Conservation (phyloP, 2,797 vertebrate genomes). For the Synanceia verrucosa region DNA sequence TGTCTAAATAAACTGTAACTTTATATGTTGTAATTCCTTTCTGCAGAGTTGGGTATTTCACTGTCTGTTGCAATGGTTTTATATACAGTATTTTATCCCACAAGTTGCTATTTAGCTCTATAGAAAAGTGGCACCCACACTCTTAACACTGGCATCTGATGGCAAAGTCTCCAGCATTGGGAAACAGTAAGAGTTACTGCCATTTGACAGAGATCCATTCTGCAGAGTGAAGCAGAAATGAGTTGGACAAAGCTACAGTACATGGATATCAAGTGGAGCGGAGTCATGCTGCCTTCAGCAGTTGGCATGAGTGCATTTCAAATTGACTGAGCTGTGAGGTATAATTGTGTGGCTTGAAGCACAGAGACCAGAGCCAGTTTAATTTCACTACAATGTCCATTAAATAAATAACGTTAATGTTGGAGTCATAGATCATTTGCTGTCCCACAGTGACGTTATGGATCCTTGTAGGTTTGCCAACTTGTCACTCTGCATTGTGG, state of each 20-base stretch:
- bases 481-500: background rate
- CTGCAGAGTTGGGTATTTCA: slow-evolving; percentile 7
- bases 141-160: slow-evolving; percentile 2
- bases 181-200: slow-evolving; percentile 12
- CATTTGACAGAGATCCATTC: slow-evolving; percentile 29
- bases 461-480: slow-evolving; percentile 11
- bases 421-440: slow-evolving; percentile 23
- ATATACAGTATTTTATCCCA: slow-evolving; percentile 23
- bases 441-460: slow-evolving; percentile 17
- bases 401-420: slow-evolving; percentile 27
- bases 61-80: slow-evolving; percentile 41
- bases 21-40: slow-evolving; percentile 35
- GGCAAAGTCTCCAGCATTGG: slow-evolving; percentile 32
- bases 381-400: slow-evolving; percentile 25
- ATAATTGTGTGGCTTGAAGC: slow-evolving; percentile 4
- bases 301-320: slow-evolving; percentile 14
- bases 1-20: slow-evolving; percentile 12
- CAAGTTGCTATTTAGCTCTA: slow-evolving; percentile 20
- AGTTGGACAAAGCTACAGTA: slow-evolving; percentile 25
- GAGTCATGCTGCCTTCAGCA: slow-evolving; percentile 11
- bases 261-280: slow-evolving; percentile 6
- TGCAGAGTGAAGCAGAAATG: slow-evolving; percentile 37
- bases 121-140: slow-evolving; percentile 3
- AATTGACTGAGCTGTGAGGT: slow-evolving; percentile 4
- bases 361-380: background rate